Base-by-base conservation (phyloP, 92 coral and sea anemone genomes). In the Parazoanthus atlanticus region DNA sequence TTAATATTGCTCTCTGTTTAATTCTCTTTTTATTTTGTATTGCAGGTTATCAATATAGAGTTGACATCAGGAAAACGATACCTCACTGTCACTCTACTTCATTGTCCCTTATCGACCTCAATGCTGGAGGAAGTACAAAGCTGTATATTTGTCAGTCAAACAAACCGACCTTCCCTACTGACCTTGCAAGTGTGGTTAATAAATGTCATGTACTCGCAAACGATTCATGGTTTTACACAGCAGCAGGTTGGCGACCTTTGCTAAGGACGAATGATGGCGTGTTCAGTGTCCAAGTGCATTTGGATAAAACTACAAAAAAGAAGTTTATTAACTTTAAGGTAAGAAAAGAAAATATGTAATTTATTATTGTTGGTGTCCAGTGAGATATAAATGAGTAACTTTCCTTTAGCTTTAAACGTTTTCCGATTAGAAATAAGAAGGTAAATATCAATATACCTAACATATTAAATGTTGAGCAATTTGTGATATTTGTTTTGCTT, bases 241-340 rank as follows among this genome's bases (percentile, higher is more conserved):
- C 21, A n/a, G 43, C 78, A 70, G 33, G 36, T 29, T 84, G 87
- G 87, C 41, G 19, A 3, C 28, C 65, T 3, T 31, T 70, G 40
- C 41, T 31, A 9, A 29, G 17, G 25, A 46, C 25, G n/a, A 1
- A 84, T 36, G 23, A 41, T 16, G 7, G 12, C 10, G 1, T 70
- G 30, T 70, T 70, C n/a, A 46, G 49, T 29, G 36, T 23, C 11
- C 34, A 47, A 13, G 8, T 40, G 16, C 61, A 19, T 7, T 7
- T 40, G 76, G 67, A 69, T 30, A 70, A 43, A 43, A 19, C 30
- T 10, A 40, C 36, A 46, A 69, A 84, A 32, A 30, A 84, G 41
- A 26, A 16, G 40, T 84, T 17, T 41, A 19, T 84, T 29, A 28
- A 16, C 3, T 43, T 84, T 15, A 84, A 84, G 87, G 87, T 84